Evolutionary conservation across 92 coral and sea anemone species (phyloP).

Genomic region (Zoanthus solanderi): DNA sequence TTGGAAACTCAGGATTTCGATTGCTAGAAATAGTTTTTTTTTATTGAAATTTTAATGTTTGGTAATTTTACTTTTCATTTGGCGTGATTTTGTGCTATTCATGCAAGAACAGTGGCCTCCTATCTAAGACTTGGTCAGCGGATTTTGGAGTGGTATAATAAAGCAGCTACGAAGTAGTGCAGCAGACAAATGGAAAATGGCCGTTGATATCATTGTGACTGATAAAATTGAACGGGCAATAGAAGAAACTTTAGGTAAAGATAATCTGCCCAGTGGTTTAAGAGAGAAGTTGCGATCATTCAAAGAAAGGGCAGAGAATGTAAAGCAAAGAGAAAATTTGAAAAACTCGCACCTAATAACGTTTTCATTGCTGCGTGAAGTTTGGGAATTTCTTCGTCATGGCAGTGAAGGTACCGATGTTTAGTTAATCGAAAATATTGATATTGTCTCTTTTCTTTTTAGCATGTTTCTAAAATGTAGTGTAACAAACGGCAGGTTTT

Average conservation of each 20-base stretch:
- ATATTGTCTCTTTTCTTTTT: no score
- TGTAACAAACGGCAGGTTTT: no score
- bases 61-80: no score
- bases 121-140: background rate
- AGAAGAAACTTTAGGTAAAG: conserved; percentile 51
- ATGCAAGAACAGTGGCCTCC: no score
- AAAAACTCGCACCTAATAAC: conserved; percentile 21
- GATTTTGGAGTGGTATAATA: background rate
- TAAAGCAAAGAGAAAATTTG: background rate
- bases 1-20: no score
- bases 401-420: no score
- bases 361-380: conserved; percentile 61
- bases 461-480: no score
- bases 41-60: no score
- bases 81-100: no score
- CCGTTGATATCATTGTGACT: conserved; percentile 79
- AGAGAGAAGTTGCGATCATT: background rate
- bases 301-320: conserved; percentile 38
- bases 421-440: no score
- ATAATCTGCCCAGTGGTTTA: conserved; percentile 45
- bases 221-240: conserved; percentile 71
- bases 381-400: conserved; percentile 59
- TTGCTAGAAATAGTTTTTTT: no score
- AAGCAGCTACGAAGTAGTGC: background rate
- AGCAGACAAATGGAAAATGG: conserved; percentile 64